Base-by-base conservation (phyloP, 1,140 invertebrate genomes). In the Holcopasites calliopsidis region DNA sequence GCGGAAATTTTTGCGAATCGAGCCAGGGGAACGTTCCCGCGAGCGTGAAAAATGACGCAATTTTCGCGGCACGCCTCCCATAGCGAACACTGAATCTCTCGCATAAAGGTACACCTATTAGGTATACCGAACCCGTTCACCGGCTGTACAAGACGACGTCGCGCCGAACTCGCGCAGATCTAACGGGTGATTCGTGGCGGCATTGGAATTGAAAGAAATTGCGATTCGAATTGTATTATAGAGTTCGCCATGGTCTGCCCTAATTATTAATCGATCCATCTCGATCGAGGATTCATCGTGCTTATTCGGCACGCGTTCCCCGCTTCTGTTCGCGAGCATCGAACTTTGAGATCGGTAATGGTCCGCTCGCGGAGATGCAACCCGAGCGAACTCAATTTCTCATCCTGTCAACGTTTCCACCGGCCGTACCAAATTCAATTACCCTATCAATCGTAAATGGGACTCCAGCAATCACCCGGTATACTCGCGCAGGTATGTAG, bases 31-130 rank as follows among this genome's bases (percentile, higher is more conserved):
- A 57, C 62, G 23, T n/a, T n/a, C 54, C 68, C 58, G 72, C 71
- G 52, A 61, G 64, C 81, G 82, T 84, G 82, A 84, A 84, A 84
- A 84, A 84, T 84, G 80, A 80, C 71, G 82, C 82, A 84, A 84
- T 84, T 84, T 84, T 84, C 82, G 78, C 82, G 81, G 80, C 81
- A 79, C 83, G 78, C 66, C 77, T 81, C 82, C 82, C 77, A 84
- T 84, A 65, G 77, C 73, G 82, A 69, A 42, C 70, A n/a, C 78
- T 78, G 72, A 80, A 71, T 84, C 80, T 79, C 80, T 69, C 62
- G 80, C 79, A 83, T 82, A 82, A 78, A 83, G 79, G 47, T 77
- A n/a, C n/a, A 54, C 80, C 80, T 82, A 82, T 83, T 82, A 82
- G 80, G 57, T 50, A 64, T 82, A 83, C 40, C 79, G 55, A 61